A percentile compares a stretch with the other conserved stretches of the same genome.
These are phyloP conservation scores for Leptinotarsa texana DNA, from an alignment of 1,140 invertebrate genomes.

Conservation along the genomic window DNA sequence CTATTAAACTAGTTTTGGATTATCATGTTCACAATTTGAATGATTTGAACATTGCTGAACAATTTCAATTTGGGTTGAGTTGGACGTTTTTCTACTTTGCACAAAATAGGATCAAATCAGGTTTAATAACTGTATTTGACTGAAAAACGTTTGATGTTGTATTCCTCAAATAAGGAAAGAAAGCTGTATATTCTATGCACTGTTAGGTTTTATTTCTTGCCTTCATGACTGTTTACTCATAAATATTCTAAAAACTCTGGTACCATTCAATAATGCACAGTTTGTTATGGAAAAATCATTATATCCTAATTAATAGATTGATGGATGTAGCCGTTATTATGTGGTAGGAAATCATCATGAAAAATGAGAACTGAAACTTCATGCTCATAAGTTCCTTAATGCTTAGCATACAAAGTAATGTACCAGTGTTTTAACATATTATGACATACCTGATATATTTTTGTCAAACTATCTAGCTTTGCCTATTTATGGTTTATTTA, in stretches of 20 bases:
- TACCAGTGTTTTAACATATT: neutral
- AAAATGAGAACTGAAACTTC: no score
- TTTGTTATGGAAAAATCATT: neutral
- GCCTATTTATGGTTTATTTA: neutral
- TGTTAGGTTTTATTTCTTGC: conserved; percentile 1
- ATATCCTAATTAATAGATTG: no score
- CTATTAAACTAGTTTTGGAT: neutral
- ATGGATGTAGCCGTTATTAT: no score
- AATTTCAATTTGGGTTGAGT: no score
- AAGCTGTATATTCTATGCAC: neutral
- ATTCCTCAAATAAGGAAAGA: conserved; percentile 1
- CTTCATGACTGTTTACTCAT: neutral
- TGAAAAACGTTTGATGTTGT: neutral
- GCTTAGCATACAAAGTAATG: neutral
- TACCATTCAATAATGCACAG: neutral
- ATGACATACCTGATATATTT: neutral
- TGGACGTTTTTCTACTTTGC: neutral
- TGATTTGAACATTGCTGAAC: neutral
- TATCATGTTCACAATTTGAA: neutral
- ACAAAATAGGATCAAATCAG: neutral
- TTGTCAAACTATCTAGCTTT: neutral
- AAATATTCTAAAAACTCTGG: neutral
- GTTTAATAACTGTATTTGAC: neutral
- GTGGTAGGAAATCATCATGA: no score
- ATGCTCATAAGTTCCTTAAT: no score